Evolutionary conservation across 2,888 invertebrate species (phyloP).

Genomic region (Seira sanloemensis): DNA sequence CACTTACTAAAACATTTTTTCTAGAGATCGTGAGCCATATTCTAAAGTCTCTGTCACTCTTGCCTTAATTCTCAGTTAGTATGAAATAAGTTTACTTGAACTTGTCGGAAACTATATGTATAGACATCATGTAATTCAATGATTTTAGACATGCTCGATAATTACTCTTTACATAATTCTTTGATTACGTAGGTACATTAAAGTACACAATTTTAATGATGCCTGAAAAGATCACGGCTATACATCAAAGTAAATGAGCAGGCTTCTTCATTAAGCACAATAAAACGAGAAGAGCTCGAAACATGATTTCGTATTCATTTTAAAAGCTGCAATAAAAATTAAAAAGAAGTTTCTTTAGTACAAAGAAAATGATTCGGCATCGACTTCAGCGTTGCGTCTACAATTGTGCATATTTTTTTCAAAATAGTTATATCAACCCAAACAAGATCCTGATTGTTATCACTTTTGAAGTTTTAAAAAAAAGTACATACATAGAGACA

Average conservation of each 20-base stretch:
- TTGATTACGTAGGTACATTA: not conserved
- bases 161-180: not conserved
- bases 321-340: too few relatives aligned
- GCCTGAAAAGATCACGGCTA: not conserved
- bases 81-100: too few relatives aligned
- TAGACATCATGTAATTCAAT: too few relatives aligned
- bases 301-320: too few relatives aligned
- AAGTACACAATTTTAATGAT: too few relatives aligned
- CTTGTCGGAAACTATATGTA: too few relatives aligned
- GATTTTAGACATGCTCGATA: not conserved
- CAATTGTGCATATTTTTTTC: not conserved
- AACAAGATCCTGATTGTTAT: conserved; percentile 63
- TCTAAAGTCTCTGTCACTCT: too few relatives aligned
- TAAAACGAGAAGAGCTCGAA: not conserved
- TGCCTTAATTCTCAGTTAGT: too few relatives aligned
- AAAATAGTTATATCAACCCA: conserved; percentile 56
- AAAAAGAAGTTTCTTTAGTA: too few relatives aligned
- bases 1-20: too few relatives aligned
- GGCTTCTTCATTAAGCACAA: too few relatives aligned
- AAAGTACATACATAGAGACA: not conserved
- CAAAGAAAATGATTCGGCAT: not conserved
- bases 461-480: not conserved
- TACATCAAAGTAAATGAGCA: not conserved
- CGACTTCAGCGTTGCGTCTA: not conserved
- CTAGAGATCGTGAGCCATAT: too few relatives aligned